Base-by-base conservation (phyloP, 2,888 invertebrate species). In the Odontothrips loti region DNA sequence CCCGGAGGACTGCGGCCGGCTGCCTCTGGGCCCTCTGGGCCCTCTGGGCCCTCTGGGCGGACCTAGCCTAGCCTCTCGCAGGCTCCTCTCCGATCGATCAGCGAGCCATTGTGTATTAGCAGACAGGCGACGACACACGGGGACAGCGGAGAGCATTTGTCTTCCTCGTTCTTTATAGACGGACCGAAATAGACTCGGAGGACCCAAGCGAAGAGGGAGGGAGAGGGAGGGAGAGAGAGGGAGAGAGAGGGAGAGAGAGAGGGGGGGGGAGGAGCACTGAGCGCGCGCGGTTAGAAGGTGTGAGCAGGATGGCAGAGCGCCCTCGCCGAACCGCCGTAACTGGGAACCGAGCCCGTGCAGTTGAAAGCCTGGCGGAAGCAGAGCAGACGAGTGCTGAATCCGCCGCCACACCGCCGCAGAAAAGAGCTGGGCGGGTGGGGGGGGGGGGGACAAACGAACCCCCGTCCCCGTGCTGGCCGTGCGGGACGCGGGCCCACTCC, bases 101-200 rank as follows among this genome's bases (percentile, higher is more conserved):
- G 68, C 68, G 58, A 15, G 58, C 58, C 58, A 75, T 27, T 75
- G 68, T 12, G 68, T 27, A 75, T 75, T 75, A 75, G 68, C 58
- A 9, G 11, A 23, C 68, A 27, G 68, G 58, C 58, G 58, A n/a
- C 58, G 58, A 58, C 58, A n/a, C 58, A 15, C 34, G 34, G 34
- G 34, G 34, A 43, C 34, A 43, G 34, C 6, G 34, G 34, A 43
- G 34, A 12, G 68, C 68, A 75, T 75, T 75, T 75, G 68, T 75
- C 68, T 75, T 75, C 68, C 58, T 58, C 17, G 58, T 58, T 75
- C 68, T 75, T 75, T 75, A 75, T 75, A 75, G 68, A 75, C 68
- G 68, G 68, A 27, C 68, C 12, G 27, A 75, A 75, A 75, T 75
- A 75, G 68, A 75, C 58, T 58, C 15, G 68, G 68, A 75, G 10